Conservation (phyloP, 2,888 invertebrate genomes). For the Morpho helenor region DNA sequence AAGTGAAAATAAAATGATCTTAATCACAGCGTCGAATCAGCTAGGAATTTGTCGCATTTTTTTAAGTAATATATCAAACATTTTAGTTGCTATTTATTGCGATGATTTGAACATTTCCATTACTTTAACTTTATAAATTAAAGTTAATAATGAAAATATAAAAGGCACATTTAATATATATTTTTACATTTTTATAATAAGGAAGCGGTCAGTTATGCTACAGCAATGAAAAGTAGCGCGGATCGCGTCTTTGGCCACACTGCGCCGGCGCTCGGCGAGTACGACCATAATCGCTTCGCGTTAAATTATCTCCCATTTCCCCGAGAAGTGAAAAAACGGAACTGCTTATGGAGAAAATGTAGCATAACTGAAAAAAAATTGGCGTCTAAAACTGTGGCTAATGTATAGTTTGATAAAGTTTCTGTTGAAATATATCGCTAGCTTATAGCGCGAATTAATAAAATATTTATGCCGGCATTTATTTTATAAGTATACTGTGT, state of each 20-base stretch:
- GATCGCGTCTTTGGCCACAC: slow-evolving; percentile 47
- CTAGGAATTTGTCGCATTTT: slow-evolving; percentile 48
- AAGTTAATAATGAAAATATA: slow-evolving; percentile 60
- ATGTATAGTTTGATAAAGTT: slow-evolving; percentile 2
- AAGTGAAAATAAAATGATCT: slow-evolving; percentile 16
- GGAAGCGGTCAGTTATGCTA: slow-evolving; percentile 14
- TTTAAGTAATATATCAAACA: slow-evolving; percentile 23
- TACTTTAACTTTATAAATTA: slow-evolving; percentile 57
- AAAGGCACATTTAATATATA: slow-evolving; percentile 1
- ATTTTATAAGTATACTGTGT: too few species aligned
- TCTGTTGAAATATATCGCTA: too few species aligned
- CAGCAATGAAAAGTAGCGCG: slow-evolving; percentile 45
- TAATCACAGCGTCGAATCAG: slow-evolving; percentile 34
- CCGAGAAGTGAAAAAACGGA: slow-evolving; percentile 65
- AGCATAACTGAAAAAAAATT: slow-evolving; percentile 59
- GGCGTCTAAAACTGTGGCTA: slow-evolving; percentile 47
- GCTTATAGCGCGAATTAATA: too few species aligned
- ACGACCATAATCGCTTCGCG: slow-evolving; percentile 57
- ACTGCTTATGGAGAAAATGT: slow-evolving; percentile 63
- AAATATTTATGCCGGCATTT: too few species aligned
- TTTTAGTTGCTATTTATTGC: background rate
- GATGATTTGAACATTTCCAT: slow-evolving; percentile 38
- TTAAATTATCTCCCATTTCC: slow-evolving; percentile 68
- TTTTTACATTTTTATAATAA: slow-evolving; percentile 19
- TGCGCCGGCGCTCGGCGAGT: slow-evolving; percentile 44